phyloP scores from a whole-genome alignment of 2,888 invertebrate genomes.

The Drosophila mimetica region DNA sequence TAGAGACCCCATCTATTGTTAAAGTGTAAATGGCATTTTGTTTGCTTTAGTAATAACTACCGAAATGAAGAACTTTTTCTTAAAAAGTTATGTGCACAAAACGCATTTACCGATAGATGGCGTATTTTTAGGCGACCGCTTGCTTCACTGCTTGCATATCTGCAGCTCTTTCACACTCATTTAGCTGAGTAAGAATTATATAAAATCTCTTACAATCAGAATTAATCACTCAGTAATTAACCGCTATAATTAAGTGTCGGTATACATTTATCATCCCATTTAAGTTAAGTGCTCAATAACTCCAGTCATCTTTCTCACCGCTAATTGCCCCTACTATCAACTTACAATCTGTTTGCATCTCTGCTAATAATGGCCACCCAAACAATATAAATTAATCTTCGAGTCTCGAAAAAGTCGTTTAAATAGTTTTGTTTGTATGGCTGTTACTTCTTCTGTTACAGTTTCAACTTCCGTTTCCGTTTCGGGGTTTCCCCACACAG shows the following conservation, averaged over 20 bases:
- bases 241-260: background rate
- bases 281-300: background rate
- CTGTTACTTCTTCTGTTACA: conserved; percentile 8
- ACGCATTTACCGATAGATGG: too few relatives aligned
- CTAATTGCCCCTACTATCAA: background rate
- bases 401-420: background rate
- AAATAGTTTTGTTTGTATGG: conserved; percentile 12
- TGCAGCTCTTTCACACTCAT: too few relatives aligned
- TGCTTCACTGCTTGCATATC: too few relatives aligned
- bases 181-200: too few relatives aligned
- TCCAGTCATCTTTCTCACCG: background rate
- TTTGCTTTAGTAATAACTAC: too few relatives aligned
- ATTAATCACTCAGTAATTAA: background rate
- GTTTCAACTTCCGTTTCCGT: conserved; percentile 24
- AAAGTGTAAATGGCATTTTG: too few relatives aligned
- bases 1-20: too few relatives aligned
- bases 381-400: conserved; percentile 1
- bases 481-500: conserved; percentile 9
- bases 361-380: background rate
- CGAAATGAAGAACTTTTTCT: too few relatives aligned
- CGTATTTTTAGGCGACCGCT: too few relatives aligned
- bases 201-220: too few relatives aligned
- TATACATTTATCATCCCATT: background rate
- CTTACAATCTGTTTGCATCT: background rate
- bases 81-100: too few relatives aligned